phyloP scores from a whole-genome alignment of 2,113 vertebrate species.

The Hystrix brachyura region DNA sequence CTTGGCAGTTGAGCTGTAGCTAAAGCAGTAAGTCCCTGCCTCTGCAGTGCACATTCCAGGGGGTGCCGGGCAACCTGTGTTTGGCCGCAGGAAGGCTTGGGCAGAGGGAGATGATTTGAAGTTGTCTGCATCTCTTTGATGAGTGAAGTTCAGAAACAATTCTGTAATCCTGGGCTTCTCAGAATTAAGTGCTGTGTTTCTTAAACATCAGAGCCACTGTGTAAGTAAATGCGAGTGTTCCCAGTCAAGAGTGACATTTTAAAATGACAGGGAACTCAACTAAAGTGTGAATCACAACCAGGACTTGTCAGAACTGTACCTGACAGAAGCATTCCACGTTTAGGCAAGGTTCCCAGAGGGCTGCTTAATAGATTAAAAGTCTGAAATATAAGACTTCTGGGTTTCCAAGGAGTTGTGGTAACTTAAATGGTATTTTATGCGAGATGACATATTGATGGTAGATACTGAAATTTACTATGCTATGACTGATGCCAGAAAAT shows the following conservation, averaged over 20 bases:
- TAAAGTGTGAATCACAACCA: background rate
- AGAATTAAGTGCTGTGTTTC: constrained; percentile 24
- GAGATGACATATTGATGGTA: background rate
- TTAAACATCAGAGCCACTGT: constrained; percentile 18
- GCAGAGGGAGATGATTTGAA: background rate
- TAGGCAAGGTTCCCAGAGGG: background rate
- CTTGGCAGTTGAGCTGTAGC: background rate
- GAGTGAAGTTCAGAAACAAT: background rate
- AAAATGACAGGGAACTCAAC: constrained; percentile 7
- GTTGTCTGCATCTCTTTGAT: background rate
- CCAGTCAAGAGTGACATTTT: constrained; percentile 40
- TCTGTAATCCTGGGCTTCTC: background rate
- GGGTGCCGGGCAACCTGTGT: background rate
- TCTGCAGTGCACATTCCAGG: accelerated
- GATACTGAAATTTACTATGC: constrained; percentile 40
- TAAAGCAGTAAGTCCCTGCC: background rate
- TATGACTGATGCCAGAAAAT: background rate
- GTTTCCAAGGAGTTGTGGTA: background rate
- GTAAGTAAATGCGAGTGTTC: constrained; percentile 55
- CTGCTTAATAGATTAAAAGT: background rate
- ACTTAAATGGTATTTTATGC: constrained; percentile 32
- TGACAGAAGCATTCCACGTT: background rate
- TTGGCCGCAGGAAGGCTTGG: background rate
- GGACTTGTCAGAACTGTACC: background rate
- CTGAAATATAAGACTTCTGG: background rate